Evolutionary conservation across 2,888 invertebrate genomes (phyloP).

Genomic region (Piscicola geometra): DNA sequence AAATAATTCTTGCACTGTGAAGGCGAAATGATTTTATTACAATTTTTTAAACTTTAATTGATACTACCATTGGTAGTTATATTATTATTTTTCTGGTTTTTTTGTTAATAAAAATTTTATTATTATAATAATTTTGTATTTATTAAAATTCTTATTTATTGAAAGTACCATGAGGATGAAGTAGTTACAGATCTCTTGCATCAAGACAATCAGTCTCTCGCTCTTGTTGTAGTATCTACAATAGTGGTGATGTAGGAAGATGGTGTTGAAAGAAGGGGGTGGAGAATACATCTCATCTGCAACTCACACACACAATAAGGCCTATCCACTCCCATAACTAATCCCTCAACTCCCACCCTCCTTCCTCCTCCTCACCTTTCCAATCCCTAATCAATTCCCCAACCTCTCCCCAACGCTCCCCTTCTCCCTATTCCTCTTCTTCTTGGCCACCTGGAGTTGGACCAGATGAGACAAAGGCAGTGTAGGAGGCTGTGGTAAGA

Average conservation of each 20-base stretch:
- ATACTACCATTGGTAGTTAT: neutral
- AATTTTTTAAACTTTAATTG: neutral
- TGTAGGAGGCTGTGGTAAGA: constrained; percentile 77
- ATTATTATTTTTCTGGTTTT: neutral
- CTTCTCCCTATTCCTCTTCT: no score
- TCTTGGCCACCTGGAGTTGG: constrained; percentile 63
- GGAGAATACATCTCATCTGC: no score
- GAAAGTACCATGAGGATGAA: constrained; percentile 64
- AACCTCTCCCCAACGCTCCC: no score
- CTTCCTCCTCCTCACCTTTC: no score
- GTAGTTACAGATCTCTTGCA: constrained; percentile 84
- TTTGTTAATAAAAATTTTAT: neutral
- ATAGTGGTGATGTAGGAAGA: no score
- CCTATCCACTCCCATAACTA: no score
- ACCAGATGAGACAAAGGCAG: constrained; percentile 82
- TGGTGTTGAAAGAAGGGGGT: no score
- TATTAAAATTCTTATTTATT: neutral
- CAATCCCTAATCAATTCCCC: no score
- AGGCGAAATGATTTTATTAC: neutral
- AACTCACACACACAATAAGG: no score
- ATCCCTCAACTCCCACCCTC: no score
- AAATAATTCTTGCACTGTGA: constrained; percentile 76
- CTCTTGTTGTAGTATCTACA: constrained; percentile 77
- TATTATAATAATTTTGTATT: neutral
- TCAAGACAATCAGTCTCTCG: constrained; percentile 77